phyloP scores from a whole-genome alignment of 2,888 invertebrate species.

The Syrista parreyssii region DNA sequence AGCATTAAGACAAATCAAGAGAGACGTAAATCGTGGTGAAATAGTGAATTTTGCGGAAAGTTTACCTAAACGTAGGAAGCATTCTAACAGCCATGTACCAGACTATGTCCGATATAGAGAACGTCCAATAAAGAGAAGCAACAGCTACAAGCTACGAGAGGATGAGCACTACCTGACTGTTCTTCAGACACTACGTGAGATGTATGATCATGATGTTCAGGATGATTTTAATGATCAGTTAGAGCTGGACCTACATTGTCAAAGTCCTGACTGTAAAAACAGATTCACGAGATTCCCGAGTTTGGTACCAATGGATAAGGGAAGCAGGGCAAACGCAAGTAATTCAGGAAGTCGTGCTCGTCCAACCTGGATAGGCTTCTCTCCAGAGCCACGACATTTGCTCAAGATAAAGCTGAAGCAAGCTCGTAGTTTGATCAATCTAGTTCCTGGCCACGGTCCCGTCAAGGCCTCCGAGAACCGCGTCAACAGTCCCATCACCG shows the following conservation, averaged over 20 bases:
- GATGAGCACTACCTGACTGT: conserved; percentile 20
- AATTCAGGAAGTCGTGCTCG: conserved; percentile 1
- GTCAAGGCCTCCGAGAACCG: conserved; percentile 7
- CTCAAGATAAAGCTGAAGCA: conserved; percentile 59
- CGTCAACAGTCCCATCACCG: background rate
- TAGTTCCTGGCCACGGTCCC: conserved; percentile 32
- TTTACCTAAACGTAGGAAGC: conserved; percentile 16
- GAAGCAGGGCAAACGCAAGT: conserved; percentile 1
- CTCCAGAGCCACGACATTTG: conserved; percentile 22
- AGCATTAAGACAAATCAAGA: background rate
- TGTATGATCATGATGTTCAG: conserved; percentile 8
- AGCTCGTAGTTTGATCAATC: conserved; percentile 63
- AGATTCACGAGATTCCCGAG: background rate
- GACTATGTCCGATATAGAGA: conserved; percentile 16
- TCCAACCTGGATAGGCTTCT: background rate
- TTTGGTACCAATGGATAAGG: background rate
- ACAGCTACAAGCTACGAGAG: conserved; percentile 21
- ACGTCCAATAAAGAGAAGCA: conserved; percentile 14
- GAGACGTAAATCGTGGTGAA: background rate
- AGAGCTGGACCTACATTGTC: conserved; percentile 8
- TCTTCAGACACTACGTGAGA: conserved; percentile 9
- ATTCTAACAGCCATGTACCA: conserved; percentile 13
- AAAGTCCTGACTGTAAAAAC: background rate
- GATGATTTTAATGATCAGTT: conserved; percentile 2
- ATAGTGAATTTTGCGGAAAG: background rate